Evolutionary conservation across 2,113 vertebrate species (phyloP).

Genomic region (Platycercus adscitus): DNA sequence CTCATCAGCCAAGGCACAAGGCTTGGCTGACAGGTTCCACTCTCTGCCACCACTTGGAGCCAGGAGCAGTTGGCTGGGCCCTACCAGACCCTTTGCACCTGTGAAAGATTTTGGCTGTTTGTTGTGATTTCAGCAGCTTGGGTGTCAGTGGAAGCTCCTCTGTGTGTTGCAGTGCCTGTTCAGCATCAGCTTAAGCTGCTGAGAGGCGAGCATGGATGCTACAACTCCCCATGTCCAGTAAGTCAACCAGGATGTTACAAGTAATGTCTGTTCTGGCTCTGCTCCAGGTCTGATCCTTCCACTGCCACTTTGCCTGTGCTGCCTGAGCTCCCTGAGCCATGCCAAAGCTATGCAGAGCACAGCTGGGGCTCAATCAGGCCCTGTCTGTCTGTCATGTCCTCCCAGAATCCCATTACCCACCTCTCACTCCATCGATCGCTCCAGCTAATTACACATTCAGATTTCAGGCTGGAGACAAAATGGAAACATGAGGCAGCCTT

Average conservation of each 20-base stretch:
- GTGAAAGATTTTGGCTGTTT: neutral
- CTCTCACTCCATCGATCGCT: neutral
- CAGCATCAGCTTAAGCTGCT: neutral
- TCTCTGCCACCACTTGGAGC: neutral
- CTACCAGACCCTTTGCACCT: neutral
- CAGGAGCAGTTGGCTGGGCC: neutral
- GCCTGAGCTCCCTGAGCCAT: neutral
- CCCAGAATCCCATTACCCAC: neutral
- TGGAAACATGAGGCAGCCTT: neutral
- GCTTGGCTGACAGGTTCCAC: rapidly evolving
- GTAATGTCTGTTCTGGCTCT: neutral
- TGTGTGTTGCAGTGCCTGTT: rapidly evolving
- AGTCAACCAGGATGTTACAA: neutral
- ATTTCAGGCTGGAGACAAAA: neutral
- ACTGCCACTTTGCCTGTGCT: neutral
- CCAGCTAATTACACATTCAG: neutral
- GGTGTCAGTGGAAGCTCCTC: neutral
- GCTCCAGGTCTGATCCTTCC: rapidly evolving
- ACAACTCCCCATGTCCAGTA: rapidly evolving
- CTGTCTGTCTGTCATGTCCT: neutral
- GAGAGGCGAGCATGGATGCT: neutral
- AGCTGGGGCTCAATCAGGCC: neutral
- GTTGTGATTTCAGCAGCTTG: neutral
- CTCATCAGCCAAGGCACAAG: rapidly evolving
- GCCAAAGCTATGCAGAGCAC: rapidly evolving